phyloP scores from a whole-genome alignment of 2,797 vertebrate species.

The Miichthys miiuy region DNA sequence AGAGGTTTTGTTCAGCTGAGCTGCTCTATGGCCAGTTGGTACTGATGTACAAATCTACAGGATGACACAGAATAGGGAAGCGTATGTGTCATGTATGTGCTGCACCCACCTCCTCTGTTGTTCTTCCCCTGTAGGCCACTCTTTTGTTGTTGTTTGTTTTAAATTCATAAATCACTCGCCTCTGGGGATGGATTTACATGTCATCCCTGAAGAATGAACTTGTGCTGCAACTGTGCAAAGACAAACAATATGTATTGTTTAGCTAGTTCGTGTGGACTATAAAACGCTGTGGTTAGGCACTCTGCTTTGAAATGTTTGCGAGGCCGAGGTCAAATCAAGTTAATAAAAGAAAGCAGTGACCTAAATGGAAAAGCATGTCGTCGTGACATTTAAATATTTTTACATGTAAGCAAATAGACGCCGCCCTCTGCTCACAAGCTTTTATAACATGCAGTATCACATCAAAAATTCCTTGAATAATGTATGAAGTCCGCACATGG shows the following conservation, averaged over 20 bases:
- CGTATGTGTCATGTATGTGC: constrained; percentile 12
- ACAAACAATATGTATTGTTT: background rate
- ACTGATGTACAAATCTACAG: constrained; percentile 75
- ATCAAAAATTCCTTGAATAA: constrained; percentile 26
- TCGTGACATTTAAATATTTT: background rate
- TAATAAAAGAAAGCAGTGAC: background rate
- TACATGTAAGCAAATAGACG: constrained; percentile 5
- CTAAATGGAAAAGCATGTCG: background rate
- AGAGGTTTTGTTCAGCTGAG: constrained; percentile 83
- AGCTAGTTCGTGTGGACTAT: background rate
- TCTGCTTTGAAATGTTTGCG: constrained; percentile 5
- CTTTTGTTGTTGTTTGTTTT: constrained; percentile 22
- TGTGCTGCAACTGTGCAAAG: background rate
- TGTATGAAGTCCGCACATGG: constrained; percentile 5
- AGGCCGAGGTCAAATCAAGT: background rate
- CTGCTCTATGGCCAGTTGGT: constrained; percentile 82
- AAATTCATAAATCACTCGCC: constrained; percentile 15
- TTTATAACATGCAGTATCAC: background rate
- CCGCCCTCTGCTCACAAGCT: background rate
- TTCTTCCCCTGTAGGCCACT: constrained; percentile 18
- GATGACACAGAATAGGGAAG: constrained; percentile 41
- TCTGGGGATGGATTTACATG: background rate
- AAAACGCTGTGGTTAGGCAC: too few relatives aligned
- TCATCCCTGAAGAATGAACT: background rate
- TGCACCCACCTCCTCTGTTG: constrained; percentile 16